Evolutionary conservation across 37 sponge, comb jelly and placozoan genomes (phyloP), one percentile per base, ranked within the genome.

Genomic region (Halichondria panicea): DNA sequence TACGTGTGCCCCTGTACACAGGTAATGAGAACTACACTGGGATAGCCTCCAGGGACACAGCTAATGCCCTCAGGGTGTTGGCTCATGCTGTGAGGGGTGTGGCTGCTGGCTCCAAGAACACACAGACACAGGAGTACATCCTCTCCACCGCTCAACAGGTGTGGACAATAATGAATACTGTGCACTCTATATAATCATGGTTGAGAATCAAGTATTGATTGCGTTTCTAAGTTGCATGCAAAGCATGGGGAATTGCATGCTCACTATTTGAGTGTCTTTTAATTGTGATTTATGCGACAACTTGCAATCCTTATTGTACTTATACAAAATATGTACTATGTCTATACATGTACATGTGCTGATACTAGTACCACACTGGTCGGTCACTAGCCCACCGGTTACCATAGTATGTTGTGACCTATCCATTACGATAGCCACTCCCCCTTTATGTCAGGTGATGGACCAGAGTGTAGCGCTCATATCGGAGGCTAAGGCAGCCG

Each of bases 11-110:
- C 3, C 63, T 24, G 15, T 50, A 36, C 44, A 32, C 68, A 68
- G 89, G 95, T 56, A 98, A 98, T 59, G 99, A 95, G 68, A 91
- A 87, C 85, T 98, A 98, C 87, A 98, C 99, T 38, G 96, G 99
- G 8, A 92, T 97, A 24, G 96, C 99, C 15, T 91, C 96, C 12
- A 66, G 99, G 22, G 96, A 98, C 57, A 95, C 94, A 13, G 96
- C 96, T 38, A 93, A 93, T 78, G 85, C 94, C 38, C 90, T 98
- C 25, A 65, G 73, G 28, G 84, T 91, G 63, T 81, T 96, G 41
- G 71, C 88, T 19, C 62, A 65, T 22, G 74, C 91, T 25, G 94
- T 90, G 45, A 82, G 97, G 70, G 97, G 97, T 44, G 94, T 96
- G 66, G 97, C 97, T 24, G 97, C 97, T 37, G 88, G 88, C 40